Evolutionary conservation across 1,140 invertebrate genomes (phyloP).

Genomic region (Rhyacophila brunnea): DNA sequence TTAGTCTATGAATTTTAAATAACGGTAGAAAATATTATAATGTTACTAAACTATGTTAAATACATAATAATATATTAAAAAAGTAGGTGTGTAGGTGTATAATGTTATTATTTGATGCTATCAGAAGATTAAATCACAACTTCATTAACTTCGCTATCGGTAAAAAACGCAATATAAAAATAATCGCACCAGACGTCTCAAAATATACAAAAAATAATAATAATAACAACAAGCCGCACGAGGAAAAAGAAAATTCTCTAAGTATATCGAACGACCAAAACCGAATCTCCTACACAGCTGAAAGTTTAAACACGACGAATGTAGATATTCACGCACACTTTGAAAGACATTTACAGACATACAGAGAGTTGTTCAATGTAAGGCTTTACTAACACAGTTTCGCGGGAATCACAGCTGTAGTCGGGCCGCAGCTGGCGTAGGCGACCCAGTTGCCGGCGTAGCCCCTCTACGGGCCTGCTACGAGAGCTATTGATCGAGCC

Average conservation of each 20-base stretch:
- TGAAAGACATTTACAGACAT: no score
- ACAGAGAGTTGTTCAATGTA: not conserved
- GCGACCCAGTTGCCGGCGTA: constrained; percentile 26
- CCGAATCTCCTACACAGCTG: not conserved
- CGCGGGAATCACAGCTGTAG: constrained; percentile 1
- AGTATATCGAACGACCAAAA: not conserved
- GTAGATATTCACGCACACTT: not conserved
- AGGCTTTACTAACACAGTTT: constrained; percentile 6
- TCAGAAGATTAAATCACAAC: constrained; percentile 15
- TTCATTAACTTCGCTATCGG: constrained; percentile 2
- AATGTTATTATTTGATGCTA: not conserved
- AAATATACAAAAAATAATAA: not conserved
- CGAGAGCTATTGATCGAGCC: constrained; percentile 31
- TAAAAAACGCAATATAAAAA: not conserved
- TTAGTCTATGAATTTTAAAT: no score
- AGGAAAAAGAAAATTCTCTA: not conserved
- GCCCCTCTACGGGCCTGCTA: constrained; percentile 16
- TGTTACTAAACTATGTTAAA: no score
- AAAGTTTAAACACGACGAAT: not conserved
- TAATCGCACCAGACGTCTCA: not conserved
- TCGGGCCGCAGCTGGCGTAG: not conserved
- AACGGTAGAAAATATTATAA: no score
- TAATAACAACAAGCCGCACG: not conserved
- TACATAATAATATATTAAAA: no score
- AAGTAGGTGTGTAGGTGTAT: no score